Evolutionary conservation across 2,888 invertebrate genomes (phyloP), one percentile per base, ranked within the genome.

Genomic region (Cephus sareptanus): DNA sequence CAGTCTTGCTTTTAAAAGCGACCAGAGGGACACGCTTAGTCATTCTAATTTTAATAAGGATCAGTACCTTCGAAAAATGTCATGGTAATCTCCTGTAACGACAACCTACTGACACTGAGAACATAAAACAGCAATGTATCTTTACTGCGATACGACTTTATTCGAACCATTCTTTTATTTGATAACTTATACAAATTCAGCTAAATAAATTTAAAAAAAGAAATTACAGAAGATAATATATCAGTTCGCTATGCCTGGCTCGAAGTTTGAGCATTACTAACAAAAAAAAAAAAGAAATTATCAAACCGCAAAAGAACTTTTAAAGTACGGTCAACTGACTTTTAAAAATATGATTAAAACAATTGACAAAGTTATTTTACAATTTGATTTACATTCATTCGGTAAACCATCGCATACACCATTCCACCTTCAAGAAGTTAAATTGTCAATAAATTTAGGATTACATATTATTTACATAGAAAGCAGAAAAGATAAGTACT

Each of bases 401-500:
- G 70, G 30, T 70, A 70, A 70, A 70, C 13, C 33, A 30, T 70
- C 70, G 70, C 33, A 13, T 30, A 33, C 70, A 15, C 70, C 70
- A 12, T 70, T 30, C 30, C 70, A 70, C 70, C 70, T 70, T 70
- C 70, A 15, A 40, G 70, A 70, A 70, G 30, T 70, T 33, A 70
- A 70, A 70, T 30, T 70, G 30, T 70, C 70, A 30, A 33, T 70
- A 31, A 31, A 30, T 30, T 33, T 70, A 30, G n/a, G 30, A 70
- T 33, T 13, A 70, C n/a, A 31, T 30, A 33, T 70, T 70, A 70
- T 70, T 30, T 70, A 70, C 70, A 70, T 33, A 33, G 30, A 70
- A 70, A 70, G 70, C 70, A 70, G 13, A 70, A 70, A 70, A 70
- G 70, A 33, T 70, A 70, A 70, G 30, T 70, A 70, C 70, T 70